Evolutionary conservation across 2,113 vertebrate species (phyloP).

Genomic region (Odontophorus gujanensis): DNA sequence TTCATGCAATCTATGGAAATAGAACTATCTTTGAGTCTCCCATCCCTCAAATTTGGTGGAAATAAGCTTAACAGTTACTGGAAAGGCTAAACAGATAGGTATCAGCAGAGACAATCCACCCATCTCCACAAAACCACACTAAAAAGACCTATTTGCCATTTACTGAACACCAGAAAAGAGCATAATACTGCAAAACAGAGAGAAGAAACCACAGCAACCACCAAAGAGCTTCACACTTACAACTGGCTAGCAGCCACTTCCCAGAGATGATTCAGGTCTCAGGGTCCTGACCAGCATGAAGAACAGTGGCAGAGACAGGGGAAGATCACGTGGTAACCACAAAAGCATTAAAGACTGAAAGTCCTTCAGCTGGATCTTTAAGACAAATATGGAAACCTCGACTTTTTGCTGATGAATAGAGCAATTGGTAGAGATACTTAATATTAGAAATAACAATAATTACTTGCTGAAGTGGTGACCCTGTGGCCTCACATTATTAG

Average conservation of each 20-base stretch:
- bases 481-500: not conserved
- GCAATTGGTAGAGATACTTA: not conserved
- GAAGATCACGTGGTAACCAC: rapidly evolving
- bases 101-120: constrained; percentile 2
- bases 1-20: not conserved
- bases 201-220: constrained; percentile 40
- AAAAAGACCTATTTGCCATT: not conserved
- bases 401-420: not conserved
- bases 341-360: not conserved
- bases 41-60: not conserved
- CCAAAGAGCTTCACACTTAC: not conserved
- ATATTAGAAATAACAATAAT: not conserved
- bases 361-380: not conserved
- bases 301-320: not conserved
- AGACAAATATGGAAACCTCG: not conserved
- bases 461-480: not conserved
- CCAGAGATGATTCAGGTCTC: not conserved
- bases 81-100: constrained; percentile 1
- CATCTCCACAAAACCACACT: constrained; percentile 24
- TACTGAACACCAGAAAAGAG: constrained; percentile 6
- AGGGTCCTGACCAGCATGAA: not conserved
- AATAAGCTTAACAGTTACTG: not conserved
- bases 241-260: not conserved
- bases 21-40: not conserved
- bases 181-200: constrained; percentile 15